These are phyloP conservation scores for Byasa hedistus DNA, from an alignment of 2,888 invertebrate genomes.

Conservation along the genomic window DNA sequence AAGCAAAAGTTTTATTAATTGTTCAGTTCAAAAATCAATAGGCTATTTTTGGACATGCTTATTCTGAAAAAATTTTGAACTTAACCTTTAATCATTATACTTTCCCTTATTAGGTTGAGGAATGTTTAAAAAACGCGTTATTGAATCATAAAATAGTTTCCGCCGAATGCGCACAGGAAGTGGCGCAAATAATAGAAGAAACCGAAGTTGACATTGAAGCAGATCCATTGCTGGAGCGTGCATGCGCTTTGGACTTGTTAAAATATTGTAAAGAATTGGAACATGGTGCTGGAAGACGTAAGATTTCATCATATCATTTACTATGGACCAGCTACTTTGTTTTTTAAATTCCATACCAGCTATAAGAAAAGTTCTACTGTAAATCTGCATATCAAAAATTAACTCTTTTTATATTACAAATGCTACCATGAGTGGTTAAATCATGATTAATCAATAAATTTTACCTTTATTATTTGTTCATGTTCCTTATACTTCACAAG, in stretches of 20 bases:
- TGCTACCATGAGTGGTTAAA: no score
- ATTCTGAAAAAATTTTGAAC: no score
- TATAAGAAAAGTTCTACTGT: no score
- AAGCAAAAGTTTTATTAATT: neutral
- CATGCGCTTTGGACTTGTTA: constrained; percentile 91
- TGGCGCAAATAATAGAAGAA: constrained; percentile 93
- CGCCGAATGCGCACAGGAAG: constrained; percentile 88
- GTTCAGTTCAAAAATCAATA: neutral
- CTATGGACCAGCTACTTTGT: no score
- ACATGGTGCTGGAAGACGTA: constrained; percentile 95
- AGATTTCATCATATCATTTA: constrained; percentile 46
- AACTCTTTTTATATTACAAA: no score
- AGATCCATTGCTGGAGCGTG: constrained; percentile 93
- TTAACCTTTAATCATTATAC: constrained; percentile 25
- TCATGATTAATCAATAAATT: no score
- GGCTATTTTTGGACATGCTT: no score
- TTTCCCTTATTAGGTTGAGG: constrained; percentile 83
- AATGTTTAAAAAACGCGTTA: constrained; percentile 93
- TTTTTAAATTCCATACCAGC: neutral
- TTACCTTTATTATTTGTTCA: no score
- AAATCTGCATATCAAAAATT: no score
- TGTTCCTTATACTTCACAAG: no score
- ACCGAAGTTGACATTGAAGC: constrained; percentile 96
- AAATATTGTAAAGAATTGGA: constrained; percentile 89
- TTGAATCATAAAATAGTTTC: constrained; percentile 86